Evolutionary conservation across 1,140 invertebrate genomes (phyloP), one percentile per base, ranked within the genome.

Genomic region (Drosophila pachea): DNA sequence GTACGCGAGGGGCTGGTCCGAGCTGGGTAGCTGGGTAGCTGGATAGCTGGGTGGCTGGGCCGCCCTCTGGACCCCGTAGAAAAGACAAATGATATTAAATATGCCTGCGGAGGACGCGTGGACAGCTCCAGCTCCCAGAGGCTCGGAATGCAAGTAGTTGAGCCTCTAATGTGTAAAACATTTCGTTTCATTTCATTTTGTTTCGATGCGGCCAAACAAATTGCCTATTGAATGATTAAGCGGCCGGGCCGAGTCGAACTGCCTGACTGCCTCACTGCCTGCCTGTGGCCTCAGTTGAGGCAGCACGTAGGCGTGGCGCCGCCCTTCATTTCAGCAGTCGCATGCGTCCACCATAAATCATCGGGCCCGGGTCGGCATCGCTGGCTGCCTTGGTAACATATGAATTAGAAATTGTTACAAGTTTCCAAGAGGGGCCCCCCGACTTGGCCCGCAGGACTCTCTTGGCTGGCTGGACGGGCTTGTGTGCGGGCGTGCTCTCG

Each of bases 81-180:
- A 77, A 86, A 86, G 81, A 86, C 86, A 86, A 86, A 86, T 86
- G 81, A 86, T 86, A 86, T 86, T 86, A 81, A 81, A 86, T 84
- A 81, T 74, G 79, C 66, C 68, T 48, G 73, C 61, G 55, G 75
- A 74, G 73, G 72, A 67, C 36, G 53, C 49, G 14, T 6, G 35
- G 29, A 14, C 16, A 48, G 45, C 7, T 16, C 22, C 33, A 22
- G 35, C 22, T 36, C 35, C 49, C 14, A 22, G 56, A 22, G 22
- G 22, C 22, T 16, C 29, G 33, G 43, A 31, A 16, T 38, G 48
- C 38, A 54, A 76, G 69, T 66, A 53, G 55, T 73, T 58, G 69
- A 45, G 61, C 59, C 72, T 58, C 45, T 73, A 78, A 84, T 73
- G 81, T 86, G 79, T 84, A 70, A 79, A 86, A 74, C 73, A 86